Evolutionary conservation across 2,888 invertebrate species (phyloP), one percentile per base, ranked within the genome.

Genomic region (Flabesymbios commensalis): DNA sequence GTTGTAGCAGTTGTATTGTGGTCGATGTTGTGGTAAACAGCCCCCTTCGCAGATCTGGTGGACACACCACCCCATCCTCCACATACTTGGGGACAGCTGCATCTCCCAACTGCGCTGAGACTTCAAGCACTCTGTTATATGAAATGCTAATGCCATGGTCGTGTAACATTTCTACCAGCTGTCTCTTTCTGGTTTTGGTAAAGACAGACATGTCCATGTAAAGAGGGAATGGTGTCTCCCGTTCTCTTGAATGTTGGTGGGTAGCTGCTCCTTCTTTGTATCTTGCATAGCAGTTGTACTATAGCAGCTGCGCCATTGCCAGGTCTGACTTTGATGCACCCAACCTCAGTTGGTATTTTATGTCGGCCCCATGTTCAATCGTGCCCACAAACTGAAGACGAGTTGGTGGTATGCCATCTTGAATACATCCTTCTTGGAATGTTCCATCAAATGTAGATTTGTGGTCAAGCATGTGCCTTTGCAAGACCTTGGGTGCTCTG

Each of bases 21-120:
- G 33, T 72, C 70, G 32, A 67, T 71, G 52, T 67, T 42, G 67
- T 68, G 10, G 72, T 71, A 51, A 70, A 71, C 14, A 72, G 10
- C 3, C 61, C 59, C 33, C 48, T 62, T 33, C 58, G 48, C 32
- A 72, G 42, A 31, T 26, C 17, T 3, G 33, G 43, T 51, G 65
- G 65, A 53, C 59, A 65, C 14, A 65, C 63, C 1, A 56, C 52
- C 7, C 52, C 45, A 26, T 64, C 65, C 31, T 59, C 52, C 17
- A n/a, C 33, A 47, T 58, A 72, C 26, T 53, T 39, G 28, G 47
- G 31, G 1, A 63, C 42, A 22, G 56, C 61, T 36, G 58, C 42
- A 19, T 70, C 43, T 14, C 61, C 68, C 3, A 70, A 42, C 19
- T 63, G 52, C n/a, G 67, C 56, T 29, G 69, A 67, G 19, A 73